Percentiles rank a stretch among this genome's conserved stretches.
phyloP scores from a whole-genome alignment of 2,888 invertebrate genomes.

The Endotricha flammealis region DNA sequence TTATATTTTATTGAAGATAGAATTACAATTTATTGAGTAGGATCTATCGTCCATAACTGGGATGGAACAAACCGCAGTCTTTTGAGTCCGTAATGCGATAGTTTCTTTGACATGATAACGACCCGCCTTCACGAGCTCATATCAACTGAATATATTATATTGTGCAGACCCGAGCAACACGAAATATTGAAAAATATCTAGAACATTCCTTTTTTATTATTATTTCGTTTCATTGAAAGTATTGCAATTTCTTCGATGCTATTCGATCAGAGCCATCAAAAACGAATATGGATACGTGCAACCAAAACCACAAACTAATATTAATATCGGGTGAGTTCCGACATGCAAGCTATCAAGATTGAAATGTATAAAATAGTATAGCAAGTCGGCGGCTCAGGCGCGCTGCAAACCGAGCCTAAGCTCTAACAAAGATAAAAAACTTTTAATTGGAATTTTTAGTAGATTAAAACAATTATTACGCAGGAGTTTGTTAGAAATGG shows the following conservation, averaged over 20 bases:
- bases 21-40: conserved; percentile 38
- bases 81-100: conserved; percentile 70
- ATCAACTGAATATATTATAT: conserved; percentile 66
- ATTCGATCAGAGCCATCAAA: too few relatives aligned
- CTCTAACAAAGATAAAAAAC: conserved; percentile 58
- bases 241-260: too few relatives aligned
- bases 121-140: conserved; percentile 49
- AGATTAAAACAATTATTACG: conserved; percentile 65
- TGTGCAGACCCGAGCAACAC: conserved; percentile 40
- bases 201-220: conserved; percentile 13
- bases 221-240: not conserved
- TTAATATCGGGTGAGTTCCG: too few relatives aligned
- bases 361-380: too few relatives aligned
- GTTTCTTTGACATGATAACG: conserved; percentile 77
- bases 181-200: conserved; percentile 48
- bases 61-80: conserved; percentile 68
- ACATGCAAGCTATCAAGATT: too few relatives aligned
- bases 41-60: conserved; percentile 41
- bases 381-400: conserved; percentile 29
- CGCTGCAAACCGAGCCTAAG: conserved; percentile 48
- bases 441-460: conserved; percentile 66
- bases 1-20: conserved; percentile 23
- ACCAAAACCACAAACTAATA: too few relatives aligned
- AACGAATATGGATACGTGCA: too few relatives aligned
- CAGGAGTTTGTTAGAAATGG: conserved; percentile 44